These are phyloP conservation scores for Cavia porcellus DNA, from an alignment of 2,113 vertebrate species.

Conservation along the genomic window DNA sequence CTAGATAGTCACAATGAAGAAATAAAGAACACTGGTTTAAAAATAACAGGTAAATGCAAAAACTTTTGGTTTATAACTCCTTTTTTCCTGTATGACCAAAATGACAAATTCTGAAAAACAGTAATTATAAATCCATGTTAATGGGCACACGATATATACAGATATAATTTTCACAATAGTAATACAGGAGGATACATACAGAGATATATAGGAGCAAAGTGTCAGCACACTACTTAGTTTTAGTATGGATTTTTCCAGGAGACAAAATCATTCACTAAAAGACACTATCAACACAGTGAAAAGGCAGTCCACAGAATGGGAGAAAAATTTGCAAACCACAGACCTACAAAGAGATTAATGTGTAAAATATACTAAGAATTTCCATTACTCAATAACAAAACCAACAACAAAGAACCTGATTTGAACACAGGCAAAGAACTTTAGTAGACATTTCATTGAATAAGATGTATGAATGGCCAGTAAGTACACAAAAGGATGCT, in stretches of 20 bases:
- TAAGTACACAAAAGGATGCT: background rate
- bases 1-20: background rate
- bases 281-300: background rate
- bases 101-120: background rate
- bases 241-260: background rate
- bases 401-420: background rate
- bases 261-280: background rate
- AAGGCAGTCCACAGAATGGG: background rate
- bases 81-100: background rate
- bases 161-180: background rate
- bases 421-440: background rate
- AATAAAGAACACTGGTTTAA: background rate
- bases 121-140: background rate
- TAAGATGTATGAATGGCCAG: background rate
- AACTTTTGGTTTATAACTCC: background rate
- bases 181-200: background rate
- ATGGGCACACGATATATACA: background rate
- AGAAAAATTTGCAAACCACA: conserved; percentile 27
- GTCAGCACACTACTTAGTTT: background rate
- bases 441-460: conserved; percentile 21
- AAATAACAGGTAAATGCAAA: background rate
- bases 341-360: background rate
- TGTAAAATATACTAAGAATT: background rate
- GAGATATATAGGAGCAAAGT: background rate
- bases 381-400: background rate